Evolutionary conservation across 2,797 vertebrate genomes (phyloP).

Genomic region (Hemibagrus guttatus): DNA sequence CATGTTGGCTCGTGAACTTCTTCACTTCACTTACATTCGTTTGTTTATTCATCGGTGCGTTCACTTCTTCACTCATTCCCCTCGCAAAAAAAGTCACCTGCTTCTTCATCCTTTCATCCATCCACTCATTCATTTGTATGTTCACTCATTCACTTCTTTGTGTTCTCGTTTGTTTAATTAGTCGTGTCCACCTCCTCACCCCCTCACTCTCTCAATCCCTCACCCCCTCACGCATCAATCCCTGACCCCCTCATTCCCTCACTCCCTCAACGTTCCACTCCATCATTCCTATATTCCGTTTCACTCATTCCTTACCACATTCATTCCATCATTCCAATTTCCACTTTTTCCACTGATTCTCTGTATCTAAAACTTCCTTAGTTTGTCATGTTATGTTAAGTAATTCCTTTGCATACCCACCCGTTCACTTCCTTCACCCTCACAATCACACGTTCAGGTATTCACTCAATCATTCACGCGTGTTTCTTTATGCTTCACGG

Average conservation of each 20-base stretch:
- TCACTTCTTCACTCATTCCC: background rate
- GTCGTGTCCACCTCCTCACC: slow-evolving; percentile 61
- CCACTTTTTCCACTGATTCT: background rate
- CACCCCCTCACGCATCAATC: slow-evolving; percentile 61
- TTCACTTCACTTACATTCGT: background rate
- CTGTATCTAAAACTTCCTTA: background rate
- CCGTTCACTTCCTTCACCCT: background rate
- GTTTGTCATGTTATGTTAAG: background rate
- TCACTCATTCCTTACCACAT: background rate
- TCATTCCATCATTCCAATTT: background rate
- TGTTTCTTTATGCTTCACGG: background rate
- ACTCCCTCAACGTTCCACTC: too few relatives aligned
- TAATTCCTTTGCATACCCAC: background rate
- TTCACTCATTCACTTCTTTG: background rate
- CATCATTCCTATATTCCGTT: too few relatives aligned
- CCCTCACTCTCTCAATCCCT: too few relatives aligned
- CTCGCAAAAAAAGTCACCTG: too few relatives aligned
- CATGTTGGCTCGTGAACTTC: background rate
- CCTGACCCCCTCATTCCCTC: slow-evolving; percentile 66
- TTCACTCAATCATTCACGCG: background rate
- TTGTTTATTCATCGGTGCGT: background rate
- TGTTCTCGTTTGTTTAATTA: too few relatives aligned
- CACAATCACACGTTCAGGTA: background rate
- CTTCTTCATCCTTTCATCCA: background rate
- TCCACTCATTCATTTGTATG: background rate